Evolutionary conservation across 2,113 vertebrate genomes (phyloP).

Genomic region (Delphinapterus leucas): DNA sequence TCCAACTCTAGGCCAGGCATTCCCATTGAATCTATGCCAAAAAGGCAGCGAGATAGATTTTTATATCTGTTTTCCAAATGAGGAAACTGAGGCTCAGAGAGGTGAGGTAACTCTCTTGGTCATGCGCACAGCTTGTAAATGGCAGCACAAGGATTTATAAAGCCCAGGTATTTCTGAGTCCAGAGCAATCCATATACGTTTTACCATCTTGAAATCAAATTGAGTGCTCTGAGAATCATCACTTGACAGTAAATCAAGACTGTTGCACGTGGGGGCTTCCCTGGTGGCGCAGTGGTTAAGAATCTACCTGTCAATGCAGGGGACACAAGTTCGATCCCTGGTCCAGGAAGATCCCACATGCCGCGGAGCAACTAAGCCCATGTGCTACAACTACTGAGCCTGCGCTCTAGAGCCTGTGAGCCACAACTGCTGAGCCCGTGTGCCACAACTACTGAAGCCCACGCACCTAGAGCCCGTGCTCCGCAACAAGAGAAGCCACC

Average conservation of each 20-base stretch:
- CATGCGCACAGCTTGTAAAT: background rate
- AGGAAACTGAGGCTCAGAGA: conserved; percentile 11
- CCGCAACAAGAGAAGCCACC: too few relatives aligned
- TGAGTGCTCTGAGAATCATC: background rate
- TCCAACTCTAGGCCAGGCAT: background rate
- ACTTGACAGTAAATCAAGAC: background rate
- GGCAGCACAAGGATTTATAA: background rate
- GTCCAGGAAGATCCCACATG: too few relatives aligned
- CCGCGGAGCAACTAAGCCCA: too few relatives aligned
- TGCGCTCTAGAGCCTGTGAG: too few relatives aligned
- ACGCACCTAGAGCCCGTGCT: too few relatives aligned
- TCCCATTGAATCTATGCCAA: background rate
- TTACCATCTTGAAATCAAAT: background rate
- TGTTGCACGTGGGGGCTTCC: background rate
- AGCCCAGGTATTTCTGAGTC: background rate
- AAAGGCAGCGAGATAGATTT: background rate
- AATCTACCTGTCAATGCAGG: too few relatives aligned
- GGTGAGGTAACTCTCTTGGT: fast-evolving
- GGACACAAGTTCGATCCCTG: too few relatives aligned
- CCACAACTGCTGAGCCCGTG: too few relatives aligned
- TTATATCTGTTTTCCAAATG: background rate
- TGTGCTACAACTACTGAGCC: too few relatives aligned
- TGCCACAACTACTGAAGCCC: too few relatives aligned
- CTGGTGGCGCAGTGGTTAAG: too few relatives aligned
- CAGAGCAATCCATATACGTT: background rate